phyloP scores from a whole-genome alignment of 1,140 invertebrate species.

The Apis florea region DNA sequence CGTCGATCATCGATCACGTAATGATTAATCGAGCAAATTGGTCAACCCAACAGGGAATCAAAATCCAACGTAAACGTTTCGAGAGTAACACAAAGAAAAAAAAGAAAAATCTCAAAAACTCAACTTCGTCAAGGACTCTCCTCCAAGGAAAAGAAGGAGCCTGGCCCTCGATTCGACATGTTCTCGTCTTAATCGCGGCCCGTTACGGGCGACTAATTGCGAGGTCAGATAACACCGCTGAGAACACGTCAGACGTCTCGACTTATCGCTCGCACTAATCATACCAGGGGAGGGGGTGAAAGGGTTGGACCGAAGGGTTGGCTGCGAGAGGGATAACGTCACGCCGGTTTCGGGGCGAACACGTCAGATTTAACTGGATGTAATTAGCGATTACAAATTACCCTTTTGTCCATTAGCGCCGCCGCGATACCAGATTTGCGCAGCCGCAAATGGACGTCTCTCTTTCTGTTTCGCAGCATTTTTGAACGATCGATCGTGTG shows the following conservation, averaged over 20 bases:
- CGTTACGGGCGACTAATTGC: conserved; percentile 53
- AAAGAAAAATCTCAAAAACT: too few species aligned
- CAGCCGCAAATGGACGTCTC: conserved; percentile 24
- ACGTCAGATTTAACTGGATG: conserved; percentile 71
- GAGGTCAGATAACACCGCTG: conserved; percentile 60
- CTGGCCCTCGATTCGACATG: background rate
- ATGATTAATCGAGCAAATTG: background rate
- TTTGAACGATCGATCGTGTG: too few species aligned
- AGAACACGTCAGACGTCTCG: conserved; percentile 67
- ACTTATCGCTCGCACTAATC: conserved; percentile 71
- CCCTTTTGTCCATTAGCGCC: conserved; percentile 69
- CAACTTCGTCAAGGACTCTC: too few species aligned
- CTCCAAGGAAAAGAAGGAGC: too few species aligned
- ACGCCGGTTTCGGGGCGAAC: conserved; percentile 58
- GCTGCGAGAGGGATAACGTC: conserved; percentile 59
- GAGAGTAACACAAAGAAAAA: too few species aligned
- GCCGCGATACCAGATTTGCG: conserved; percentile 51
- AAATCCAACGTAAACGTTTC: too few species aligned
- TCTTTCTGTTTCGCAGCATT: too few species aligned
- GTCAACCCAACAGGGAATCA: background rate
- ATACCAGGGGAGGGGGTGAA: conserved; percentile 35
- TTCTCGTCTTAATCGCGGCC: conserved; percentile 47
- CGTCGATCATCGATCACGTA: background rate
- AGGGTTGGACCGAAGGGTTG: background rate
- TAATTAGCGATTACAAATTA: conserved; percentile 72